Conservation (phyloP, 2,113 vertebrate genomes). For the Psephotus haematonotus region DNA sequence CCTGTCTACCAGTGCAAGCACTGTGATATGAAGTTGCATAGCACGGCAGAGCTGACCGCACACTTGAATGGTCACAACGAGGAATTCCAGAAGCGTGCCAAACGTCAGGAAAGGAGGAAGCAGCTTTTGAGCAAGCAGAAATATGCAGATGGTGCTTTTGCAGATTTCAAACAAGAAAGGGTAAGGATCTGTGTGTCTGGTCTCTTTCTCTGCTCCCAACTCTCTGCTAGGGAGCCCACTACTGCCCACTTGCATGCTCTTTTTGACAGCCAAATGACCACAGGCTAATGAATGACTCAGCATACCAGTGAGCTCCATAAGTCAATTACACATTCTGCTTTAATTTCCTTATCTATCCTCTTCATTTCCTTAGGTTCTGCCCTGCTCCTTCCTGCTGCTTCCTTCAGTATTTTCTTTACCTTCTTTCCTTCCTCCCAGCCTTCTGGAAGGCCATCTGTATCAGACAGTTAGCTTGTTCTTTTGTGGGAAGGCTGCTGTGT, state of each 20-base stretch:
- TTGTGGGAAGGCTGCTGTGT: slow-evolving; percentile 26
- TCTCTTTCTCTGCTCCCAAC: slow-evolving; percentile 45
- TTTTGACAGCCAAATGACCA: slow-evolving; percentile 69
- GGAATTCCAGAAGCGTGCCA: slow-evolving; percentile 93
- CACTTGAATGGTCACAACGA: slow-evolving; percentile 93
- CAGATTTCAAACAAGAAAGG: slow-evolving; percentile 89
- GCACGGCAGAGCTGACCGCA: slow-evolving; percentile 83
- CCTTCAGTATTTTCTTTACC: slow-evolving; percentile 46
- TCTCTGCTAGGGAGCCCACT: slow-evolving; percentile 3
- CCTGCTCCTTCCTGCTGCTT: not conserved
- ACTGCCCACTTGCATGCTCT: slow-evolving; percentile 71
- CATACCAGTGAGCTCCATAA: slow-evolving; percentile 70
- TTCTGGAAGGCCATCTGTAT: slow-evolving; percentile 53
- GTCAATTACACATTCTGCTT: slow-evolving; percentile 70
- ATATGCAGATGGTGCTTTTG: slow-evolving; percentile 78
- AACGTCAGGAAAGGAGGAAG: slow-evolving; percentile 88
- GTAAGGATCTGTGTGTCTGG: slow-evolving; percentile 75
- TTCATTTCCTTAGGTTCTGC: slow-evolving; percentile 7
- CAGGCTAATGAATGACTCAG: slow-evolving; percentile 71
- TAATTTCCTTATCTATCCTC: slow-evolving; percentile 57
- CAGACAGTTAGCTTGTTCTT: slow-evolving; percentile 22
- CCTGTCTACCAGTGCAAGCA: slow-evolving; percentile 92
- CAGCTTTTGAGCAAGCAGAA: slow-evolving; percentile 92
- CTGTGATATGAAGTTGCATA: slow-evolving; percentile 89
- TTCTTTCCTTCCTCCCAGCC: slow-evolving; percentile 30